Base-by-base conservation (phyloP, 2,113 vertebrate genomes). In the Corydoras sp. region DNA sequence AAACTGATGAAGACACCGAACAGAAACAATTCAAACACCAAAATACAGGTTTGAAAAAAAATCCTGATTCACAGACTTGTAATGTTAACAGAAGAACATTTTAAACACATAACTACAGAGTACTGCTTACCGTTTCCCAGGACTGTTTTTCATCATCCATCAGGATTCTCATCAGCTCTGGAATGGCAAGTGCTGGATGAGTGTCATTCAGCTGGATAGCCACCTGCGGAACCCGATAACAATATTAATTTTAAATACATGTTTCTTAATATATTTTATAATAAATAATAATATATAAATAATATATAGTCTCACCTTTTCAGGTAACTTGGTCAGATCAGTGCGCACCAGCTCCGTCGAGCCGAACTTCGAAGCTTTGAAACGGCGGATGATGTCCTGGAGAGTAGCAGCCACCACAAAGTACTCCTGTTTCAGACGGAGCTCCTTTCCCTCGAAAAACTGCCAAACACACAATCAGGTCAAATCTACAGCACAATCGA, bases 141-240 rank as follows among this genome's bases (percentile, higher is more conserved):
- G 75, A 14, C 10, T 94, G 81, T 9, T 85, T 89, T 81, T 97
- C 94, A 24, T 92, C 83, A 77, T 97, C 94, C 58, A 97, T 55
- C 73, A 97, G 88, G 48, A 96, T 84, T 72, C 94, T 89, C 92
- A 96, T 97, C 48, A 97, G 88, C 77, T 97, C 94, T 0, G 94
- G 94, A 78, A 97, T 95, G 62, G 93, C 93, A 84, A 97, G 81
- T 2, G 94, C 93, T 0, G 94, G 94, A 78, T 96, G 94, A 1
- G 94, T 97, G 79, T 97, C 94, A 31, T 97, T 97, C 75, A 97
- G 88, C 82, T 97, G 94, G 79, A 97, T 94, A 69, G 94, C 94
- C 60, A 97, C 94, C 94, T 96, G 74, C 24, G 53, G 5, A 13
- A 43, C 2, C 12, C 12, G n/a, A 43, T 43, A 4, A 43, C 35